A percentile compares a stretch with the other conserved stretches of the same genome.
Conservation (phyloP, 2,888 invertebrate genomes). For the Orthosia incerta region DNA sequence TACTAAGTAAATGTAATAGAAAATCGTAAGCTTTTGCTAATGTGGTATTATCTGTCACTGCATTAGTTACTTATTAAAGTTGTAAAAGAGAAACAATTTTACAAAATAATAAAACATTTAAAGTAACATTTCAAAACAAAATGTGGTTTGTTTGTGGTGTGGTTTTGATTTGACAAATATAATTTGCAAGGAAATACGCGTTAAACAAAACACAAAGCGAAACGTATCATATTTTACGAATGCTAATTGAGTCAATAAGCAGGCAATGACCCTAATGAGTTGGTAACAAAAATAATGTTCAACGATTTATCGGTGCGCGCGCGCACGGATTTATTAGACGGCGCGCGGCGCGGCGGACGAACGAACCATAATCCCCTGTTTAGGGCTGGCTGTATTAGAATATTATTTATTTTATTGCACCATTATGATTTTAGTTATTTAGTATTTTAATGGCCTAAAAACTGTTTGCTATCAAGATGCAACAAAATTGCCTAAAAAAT, state of each 20-base stretch:
- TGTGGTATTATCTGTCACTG: neutral
- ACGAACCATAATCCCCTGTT: slow-evolving; percentile 81
- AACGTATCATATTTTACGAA: slow-evolving; percentile 83
- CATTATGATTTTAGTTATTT: slow-evolving; percentile 6
- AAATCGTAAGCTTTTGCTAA: neutral
- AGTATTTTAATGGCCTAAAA: neutral
- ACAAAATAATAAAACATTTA: slow-evolving; percentile 32
- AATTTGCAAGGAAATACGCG: slow-evolving; percentile 76
- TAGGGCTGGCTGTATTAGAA: slow-evolving; percentile 79
- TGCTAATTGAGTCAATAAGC: slow-evolving; percentile 88
- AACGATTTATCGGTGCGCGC: slow-evolving; percentile 89
- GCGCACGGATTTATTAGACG: slow-evolving; percentile 88
- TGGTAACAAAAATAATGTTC: slow-evolving; percentile 90
- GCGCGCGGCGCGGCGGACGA: slow-evolving; percentile 77
- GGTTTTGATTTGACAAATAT: slow-evolving; percentile 78
- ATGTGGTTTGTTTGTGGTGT: too few relatives aligned
- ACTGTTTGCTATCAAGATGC: neutral
- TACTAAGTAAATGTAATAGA: neutral
- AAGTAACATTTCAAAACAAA: slow-evolving; percentile 59
- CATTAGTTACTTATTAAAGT: neutral
- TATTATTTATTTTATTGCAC: slow-evolving; percentile 31
- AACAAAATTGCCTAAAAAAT: neutral
- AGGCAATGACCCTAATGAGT: slow-evolving; percentile 91
- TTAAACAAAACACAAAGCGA: slow-evolving; percentile 81
- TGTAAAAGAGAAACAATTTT: neutral